Conservation (phyloP, 2,888 invertebrate genomes). For the Chrysomela aeneicollis region DNA sequence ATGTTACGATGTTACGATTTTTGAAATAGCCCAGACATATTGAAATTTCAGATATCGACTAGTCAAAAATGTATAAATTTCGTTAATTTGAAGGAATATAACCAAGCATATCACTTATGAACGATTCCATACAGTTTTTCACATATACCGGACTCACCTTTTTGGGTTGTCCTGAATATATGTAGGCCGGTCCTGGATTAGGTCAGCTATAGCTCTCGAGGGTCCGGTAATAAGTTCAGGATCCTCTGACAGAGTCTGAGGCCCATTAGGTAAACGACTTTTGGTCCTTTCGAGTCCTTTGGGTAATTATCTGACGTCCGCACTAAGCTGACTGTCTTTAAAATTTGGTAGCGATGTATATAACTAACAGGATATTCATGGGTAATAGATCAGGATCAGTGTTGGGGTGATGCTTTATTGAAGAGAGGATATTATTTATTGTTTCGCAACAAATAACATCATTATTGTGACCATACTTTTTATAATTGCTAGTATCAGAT, state of each 20-base stretch:
- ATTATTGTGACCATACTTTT: too few species aligned
- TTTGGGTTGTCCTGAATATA: not conserved
- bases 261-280: slow-evolving; percentile 55
- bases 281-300: slow-evolving; percentile 51
- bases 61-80: too few species aligned
- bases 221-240: slow-evolving; percentile 28
- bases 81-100: too few species aligned
- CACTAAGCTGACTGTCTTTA: not conserved
- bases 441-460: too few species aligned
- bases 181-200: not conserved
- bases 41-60: not conserved
- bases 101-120: too few species aligned
- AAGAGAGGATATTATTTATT: too few species aligned
- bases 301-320: slow-evolving; percentile 47
- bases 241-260: slow-evolving; percentile 51
- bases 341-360: not conserved
- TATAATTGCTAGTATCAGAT: too few species aligned
- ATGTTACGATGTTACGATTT: too few species aligned
- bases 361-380: not conserved
- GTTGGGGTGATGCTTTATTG: not conserved
- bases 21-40: too few species aligned
- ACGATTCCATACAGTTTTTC: too few species aligned
- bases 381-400: not conserved
- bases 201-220: not conserved
- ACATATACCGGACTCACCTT: too few species aligned